Base-by-base conservation (phyloP, 2,888 invertebrate species). In the Dysmachus trigonus region DNA sequence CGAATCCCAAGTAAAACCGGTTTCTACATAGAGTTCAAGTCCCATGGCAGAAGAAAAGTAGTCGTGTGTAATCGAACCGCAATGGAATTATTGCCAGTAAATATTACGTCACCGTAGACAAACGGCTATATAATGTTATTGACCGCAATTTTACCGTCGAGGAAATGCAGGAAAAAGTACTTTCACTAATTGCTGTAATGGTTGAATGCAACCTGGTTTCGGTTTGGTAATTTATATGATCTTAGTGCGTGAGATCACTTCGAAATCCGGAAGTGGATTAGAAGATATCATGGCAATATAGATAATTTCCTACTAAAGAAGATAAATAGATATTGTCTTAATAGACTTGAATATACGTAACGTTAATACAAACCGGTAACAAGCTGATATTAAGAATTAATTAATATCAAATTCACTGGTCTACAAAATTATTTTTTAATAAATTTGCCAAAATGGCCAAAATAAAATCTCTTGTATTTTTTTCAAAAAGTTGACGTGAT, bases 71-170 rank as follows among this genome's bases (percentile, higher is more conserved):
- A 73, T 33, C 33, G 33, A 30, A 4, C n/a, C 27, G 73, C 33
- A 73, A 31, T 33, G 31, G 18, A 73, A n/a, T 30, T 30, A 31
- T 73, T 73, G 73, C 10, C 62, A 18, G 62, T 62, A 3, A 27
- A 27, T 22, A 2, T 76, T 76, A 76, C 76, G 76, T 76, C 76
- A 76, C 38, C 35, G 13, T 6, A 76, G 22, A 35, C 10, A 76
- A 22, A 35, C 22, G 8, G 33, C 7, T 6, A n/a, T 6, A n/a
- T 35, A 76, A 41, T 76, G 76, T 76, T 76, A 76, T 76, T 76
- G 76, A 76, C 76, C 76, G 35, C 76, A 35, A 76, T 76, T 76
- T 41, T 22, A 22, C 41, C 8, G 76, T 76, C 38, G 76, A 41
- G 76, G 41, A 76, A 76, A 38, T 76, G 15, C 35, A 38, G 22